phyloP scores from a whole-genome alignment of 92 coral and sea anemone species.

The Hydrozoanthus gracilis region DNA sequence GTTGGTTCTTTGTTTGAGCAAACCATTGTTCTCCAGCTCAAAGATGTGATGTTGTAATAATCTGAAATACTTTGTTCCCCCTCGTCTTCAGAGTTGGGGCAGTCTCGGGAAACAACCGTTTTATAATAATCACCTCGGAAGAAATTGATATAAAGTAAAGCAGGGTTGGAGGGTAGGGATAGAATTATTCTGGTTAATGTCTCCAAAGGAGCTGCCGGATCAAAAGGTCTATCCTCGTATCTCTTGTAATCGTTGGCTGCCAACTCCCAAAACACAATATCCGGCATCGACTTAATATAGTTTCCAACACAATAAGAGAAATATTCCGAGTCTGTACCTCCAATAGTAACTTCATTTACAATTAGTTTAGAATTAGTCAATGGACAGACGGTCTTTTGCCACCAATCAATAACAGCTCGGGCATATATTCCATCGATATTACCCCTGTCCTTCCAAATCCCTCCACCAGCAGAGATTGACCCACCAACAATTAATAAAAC shows the following conservation, averaged over 20 bases:
- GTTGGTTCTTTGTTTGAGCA: conserved; percentile 69
- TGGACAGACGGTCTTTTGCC: conserved; percentile 81
- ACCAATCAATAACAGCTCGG: conserved; percentile 89
- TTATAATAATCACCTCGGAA: conserved; percentile 90
- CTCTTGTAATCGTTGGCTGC: conserved; percentile 96
- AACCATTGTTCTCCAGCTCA: conserved; percentile 95
- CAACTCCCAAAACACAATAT: conserved; percentile 93
- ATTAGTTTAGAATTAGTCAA: conserved; percentile 76
- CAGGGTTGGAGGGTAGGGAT: conserved; percentile 89
- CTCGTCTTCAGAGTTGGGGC: conserved; percentile 97
- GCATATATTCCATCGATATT: conserved; percentile 92
- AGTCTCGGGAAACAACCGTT: conserved; percentile 77
- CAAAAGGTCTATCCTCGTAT: conserved; percentile 76
- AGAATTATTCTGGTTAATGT: conserved; percentile 89
- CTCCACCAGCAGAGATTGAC: conserved; percentile 98
- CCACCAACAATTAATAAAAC: conserved; percentile 90
- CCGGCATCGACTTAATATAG: conserved; percentile 81
- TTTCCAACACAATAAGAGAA: conserved; percentile 94
- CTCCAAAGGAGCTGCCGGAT: conserved; percentile 91
- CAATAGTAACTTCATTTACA: conserved; percentile 84
- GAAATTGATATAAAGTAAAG: conserved; percentile 87
- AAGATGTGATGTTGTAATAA: conserved; percentile 88
- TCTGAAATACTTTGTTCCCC: conserved; percentile 83
- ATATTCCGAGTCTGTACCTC: conserved; percentile 98
- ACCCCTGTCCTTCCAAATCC: conserved; percentile 89